Percentiles rank a stretch among this genome's conserved stretches.
phyloP scores from a whole-genome alignment of 1,140 invertebrate genomes.

The Ceratitis capitata region DNA sequence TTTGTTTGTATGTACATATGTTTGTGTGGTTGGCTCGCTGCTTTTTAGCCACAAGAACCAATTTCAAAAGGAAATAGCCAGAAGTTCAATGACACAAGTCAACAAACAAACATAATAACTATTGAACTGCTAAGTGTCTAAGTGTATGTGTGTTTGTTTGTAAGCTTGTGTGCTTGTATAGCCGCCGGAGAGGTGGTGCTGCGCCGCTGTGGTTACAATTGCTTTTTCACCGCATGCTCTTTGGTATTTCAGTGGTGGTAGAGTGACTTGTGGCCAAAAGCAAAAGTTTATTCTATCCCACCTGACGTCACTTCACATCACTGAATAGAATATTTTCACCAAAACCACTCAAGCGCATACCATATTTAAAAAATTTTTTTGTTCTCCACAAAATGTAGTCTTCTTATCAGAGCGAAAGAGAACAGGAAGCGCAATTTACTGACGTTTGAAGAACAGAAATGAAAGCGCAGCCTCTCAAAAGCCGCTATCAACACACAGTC shows the following conservation, averaged over 20 bases:
- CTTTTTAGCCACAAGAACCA: slow-evolving; percentile 19
- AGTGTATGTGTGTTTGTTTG: not conserved
- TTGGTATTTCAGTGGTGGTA: not conserved
- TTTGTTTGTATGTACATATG: not conserved
- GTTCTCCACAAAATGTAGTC: not conserved
- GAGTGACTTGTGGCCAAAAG: not conserved
- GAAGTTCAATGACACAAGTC: slow-evolving; percentile 26
- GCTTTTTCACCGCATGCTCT: not conserved
- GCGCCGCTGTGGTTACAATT: not conserved
- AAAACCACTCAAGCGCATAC: not conserved
- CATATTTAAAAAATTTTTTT: not conserved
- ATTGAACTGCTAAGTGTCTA: not conserved
- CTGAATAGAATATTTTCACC: not conserved
- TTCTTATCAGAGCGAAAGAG: not conserved
- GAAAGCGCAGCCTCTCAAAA: not conserved
- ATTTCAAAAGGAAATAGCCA: slow-evolving; percentile 17
- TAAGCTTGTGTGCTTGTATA: not conserved
- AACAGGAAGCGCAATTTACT: not conserved
- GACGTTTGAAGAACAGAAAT: not conserved
- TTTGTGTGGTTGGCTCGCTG: not conserved
- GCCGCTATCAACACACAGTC: not conserved
- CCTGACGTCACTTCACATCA: too few species aligned
- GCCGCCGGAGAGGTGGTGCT: not conserved
- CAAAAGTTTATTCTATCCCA: too few species aligned
- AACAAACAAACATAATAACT: not conserved